These are phyloP conservation scores for Drosophila sp. DNA, from an alignment of 1,140 invertebrate species.

Conservation along the genomic window DNA sequence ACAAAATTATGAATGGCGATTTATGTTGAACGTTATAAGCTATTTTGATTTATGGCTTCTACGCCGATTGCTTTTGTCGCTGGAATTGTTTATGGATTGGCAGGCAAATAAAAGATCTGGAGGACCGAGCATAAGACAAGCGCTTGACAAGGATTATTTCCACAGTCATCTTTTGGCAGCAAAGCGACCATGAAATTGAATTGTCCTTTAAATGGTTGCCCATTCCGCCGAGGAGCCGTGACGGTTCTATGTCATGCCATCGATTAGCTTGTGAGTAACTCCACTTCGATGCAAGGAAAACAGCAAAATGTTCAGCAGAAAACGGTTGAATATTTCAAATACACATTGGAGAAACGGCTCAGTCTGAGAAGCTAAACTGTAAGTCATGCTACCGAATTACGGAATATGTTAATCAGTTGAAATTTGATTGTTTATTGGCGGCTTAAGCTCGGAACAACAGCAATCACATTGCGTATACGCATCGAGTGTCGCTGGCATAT, in stretches of 20 bases:
- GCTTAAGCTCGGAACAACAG: not conserved
- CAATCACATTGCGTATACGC: slow-evolving; percentile 29
- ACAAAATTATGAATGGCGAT: slow-evolving; percentile 23
- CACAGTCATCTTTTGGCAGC: slow-evolving; percentile 33
- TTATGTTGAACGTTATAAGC: slow-evolving; percentile 58
- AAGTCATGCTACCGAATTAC: too few species aligned
- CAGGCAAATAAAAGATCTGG: slow-evolving; percentile 32
- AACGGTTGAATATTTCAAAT: not conserved
- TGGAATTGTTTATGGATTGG: slow-evolving; percentile 26
- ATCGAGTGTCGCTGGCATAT: not conserved
- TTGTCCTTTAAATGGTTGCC: slow-evolving; percentile 31
- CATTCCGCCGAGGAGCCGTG: not conserved
- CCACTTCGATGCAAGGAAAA: not conserved
- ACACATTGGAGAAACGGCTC: not conserved
- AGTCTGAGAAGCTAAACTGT: too few species aligned
- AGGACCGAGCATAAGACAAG: slow-evolving; percentile 8
- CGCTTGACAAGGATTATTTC: not conserved
- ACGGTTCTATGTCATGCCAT: not conserved
- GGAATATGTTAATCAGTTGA: slow-evolving; percentile 5
- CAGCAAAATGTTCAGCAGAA: slow-evolving; percentile 2
- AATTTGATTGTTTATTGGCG: too few species aligned
- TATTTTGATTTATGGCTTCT: slow-evolving; percentile 70
- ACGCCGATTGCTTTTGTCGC: slow-evolving; percentile 17
- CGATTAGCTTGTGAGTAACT: slow-evolving; percentile 1
- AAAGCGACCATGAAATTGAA: slow-evolving; percentile 69